Conservation (phyloP, 2,888 invertebrate species). For the Sarcophaga carnaria region DNA sequence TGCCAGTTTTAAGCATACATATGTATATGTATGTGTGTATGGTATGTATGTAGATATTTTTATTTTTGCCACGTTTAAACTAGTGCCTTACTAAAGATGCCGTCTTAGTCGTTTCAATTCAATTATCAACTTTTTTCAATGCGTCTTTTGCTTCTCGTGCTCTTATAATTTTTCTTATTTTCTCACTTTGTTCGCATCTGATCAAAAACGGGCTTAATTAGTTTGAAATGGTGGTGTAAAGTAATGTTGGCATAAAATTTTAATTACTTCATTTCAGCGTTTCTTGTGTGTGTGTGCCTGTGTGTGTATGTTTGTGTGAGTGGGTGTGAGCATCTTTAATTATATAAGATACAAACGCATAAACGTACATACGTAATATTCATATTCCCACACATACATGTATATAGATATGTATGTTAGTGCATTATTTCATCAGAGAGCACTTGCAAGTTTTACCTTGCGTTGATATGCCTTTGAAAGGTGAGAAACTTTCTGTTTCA, state of each 20-base stretch:
- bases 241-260: constrained; percentile 61
- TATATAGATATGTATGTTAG: not conserved
- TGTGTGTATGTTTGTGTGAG: not conserved
- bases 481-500: not conserved
- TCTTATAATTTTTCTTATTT: not conserved
- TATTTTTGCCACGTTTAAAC: not conserved
- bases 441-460: not conserved
- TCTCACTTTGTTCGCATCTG: not conserved
- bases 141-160: not conserved
- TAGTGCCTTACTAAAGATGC: constrained; percentile 14
- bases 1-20: not conserved
- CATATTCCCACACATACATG: not conserved
- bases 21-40: not conserved
- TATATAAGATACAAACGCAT: not conserved
- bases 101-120: constrained; percentile 46
- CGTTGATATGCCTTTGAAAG: not conserved
- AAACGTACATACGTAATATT: too few relatives aligned
- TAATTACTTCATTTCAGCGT: constrained; percentile 53
- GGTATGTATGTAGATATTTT: not conserved
- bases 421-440: not conserved
- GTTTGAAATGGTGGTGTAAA: constrained; percentile 56
- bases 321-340: not conserved
- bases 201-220: constrained; percentile 54
- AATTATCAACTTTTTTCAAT: constrained; percentile 46
- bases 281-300: not conserved